These are phyloP conservation scores for Drosophila melanosoma DNA, from an alignment of 2,888 invertebrate species.

Conservation along the genomic window DNA sequence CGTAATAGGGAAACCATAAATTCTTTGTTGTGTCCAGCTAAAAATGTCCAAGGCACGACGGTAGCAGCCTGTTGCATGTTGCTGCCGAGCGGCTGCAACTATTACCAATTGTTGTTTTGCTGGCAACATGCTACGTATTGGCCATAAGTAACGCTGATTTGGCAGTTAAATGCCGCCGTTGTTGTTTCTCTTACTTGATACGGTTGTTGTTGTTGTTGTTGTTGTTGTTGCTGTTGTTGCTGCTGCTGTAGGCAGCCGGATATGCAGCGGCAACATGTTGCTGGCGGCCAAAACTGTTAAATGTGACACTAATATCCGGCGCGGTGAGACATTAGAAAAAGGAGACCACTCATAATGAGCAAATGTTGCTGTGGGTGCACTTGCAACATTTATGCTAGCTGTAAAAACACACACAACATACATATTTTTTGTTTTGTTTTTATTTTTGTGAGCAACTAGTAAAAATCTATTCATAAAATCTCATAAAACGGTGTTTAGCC, in stretches of 20 bases:
- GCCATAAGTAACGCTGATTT: slow-evolving; percentile 81
- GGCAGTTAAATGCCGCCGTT: slow-evolving; percentile 76
- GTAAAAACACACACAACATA: neutral
- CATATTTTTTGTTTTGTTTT: neutral
- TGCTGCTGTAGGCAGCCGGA: slow-evolving; percentile 63
- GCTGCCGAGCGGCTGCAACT: slow-evolving; percentile 69
- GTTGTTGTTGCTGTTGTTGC: slow-evolving; percentile 15
- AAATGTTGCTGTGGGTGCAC: slow-evolving; percentile 35
- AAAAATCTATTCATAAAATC: slow-evolving; percentile 26
- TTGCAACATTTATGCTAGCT: neutral
- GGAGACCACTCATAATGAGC: slow-evolving; percentile 59
- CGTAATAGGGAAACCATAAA: slow-evolving; percentile 84
- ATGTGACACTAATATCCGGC: slow-evolving; percentile 79
- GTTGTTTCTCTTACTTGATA: slow-evolving; percentile 42
- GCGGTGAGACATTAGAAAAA: slow-evolving; percentile 40
- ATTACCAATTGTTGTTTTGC: slow-evolving; percentile 70
- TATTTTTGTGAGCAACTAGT: slow-evolving; percentile 13
- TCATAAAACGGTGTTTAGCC: neutral
- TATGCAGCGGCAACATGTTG: slow-evolving; percentile 73
- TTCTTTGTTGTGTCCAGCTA: slow-evolving; percentile 79
- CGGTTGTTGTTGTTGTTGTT: slow-evolving; percentile 35
- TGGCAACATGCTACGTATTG: slow-evolving; percentile 72
- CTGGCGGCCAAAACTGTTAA: slow-evolving; percentile 75
- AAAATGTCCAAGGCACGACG: slow-evolving; percentile 72
- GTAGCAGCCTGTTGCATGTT: slow-evolving; percentile 74